Evolutionary conservation across 2,113 vertebrate species (phyloP), one percentile per base, ranked within the genome.

Genomic region (Calyptomena viridis): DNA sequence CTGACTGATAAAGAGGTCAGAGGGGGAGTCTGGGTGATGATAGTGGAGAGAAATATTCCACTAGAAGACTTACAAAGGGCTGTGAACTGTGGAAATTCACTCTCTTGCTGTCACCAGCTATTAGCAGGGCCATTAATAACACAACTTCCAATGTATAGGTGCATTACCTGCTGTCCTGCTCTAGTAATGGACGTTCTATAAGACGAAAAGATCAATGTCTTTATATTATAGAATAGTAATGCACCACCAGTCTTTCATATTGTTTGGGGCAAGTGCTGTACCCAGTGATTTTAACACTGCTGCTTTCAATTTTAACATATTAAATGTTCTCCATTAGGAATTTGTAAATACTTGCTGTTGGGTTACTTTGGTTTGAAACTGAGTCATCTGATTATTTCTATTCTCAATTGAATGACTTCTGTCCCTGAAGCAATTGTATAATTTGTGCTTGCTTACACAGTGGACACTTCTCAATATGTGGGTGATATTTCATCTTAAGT

Each of bases 1-100:
- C 90, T 96, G 95, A 72, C 93, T 91, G 96, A 97, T 97, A 97
- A 97, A 95, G 89, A 92, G 97, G 97, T 97, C 96, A 97, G 86
- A 96, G 44, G 90, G 94, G 93, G 86, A 93, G 90, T 55, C 94
- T 88, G 82, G 79, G 92, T 97, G 96, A 91, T 96, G 96, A 97
- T 96, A 96, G 92, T 90, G 84, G 58, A 97, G 76, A 96, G 95
- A 97, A 96, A 95, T 93, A 30, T 94, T 97, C 92, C 96, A 97
- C 96, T 93, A 94, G 89, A 89, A 80, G 86, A 55, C 87, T 93
- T 87, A 81, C 88, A 95, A 95, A 91, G 74, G 96, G 93, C 90
- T 91, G 76, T 97, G 95, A 97, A 97, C 95, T 96, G 90, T 93
- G 93, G 94, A 96, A 96, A 84, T 97, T 94, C 90, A 95, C 73